Conservation (phyloP, 2,888 invertebrate species). For the Limnephilus rhombicus region DNA sequence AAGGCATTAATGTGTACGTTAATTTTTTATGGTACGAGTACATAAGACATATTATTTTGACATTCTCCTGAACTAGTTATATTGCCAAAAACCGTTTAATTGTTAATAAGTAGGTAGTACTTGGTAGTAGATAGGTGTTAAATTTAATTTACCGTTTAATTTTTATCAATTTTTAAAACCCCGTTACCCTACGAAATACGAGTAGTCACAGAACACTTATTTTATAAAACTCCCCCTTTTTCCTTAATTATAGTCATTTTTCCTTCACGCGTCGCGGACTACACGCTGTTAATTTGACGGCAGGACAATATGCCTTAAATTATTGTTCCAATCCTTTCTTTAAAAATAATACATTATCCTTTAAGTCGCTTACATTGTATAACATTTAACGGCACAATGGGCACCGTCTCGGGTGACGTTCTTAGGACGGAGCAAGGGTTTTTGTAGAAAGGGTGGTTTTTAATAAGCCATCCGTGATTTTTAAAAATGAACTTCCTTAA, state of each 20-base stretch:
- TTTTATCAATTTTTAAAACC: not conserved
- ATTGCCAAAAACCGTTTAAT: not conserved
- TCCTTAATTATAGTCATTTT: conserved; percentile 59
- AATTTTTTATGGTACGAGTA: too few species aligned
- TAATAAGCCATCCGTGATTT: not conserved
- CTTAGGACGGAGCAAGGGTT: not conserved
- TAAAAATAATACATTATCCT: conserved; percentile 16
- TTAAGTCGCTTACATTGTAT: conserved; percentile 50
- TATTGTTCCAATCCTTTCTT: conserved; percentile 31
- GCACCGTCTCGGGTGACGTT: conserved; percentile 39
- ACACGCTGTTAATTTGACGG: conserved; percentile 48
- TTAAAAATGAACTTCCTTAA: not conserved
- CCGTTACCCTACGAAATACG: conserved; percentile 2
- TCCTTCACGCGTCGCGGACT: conserved; percentile 42
- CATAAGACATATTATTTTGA: not conserved
- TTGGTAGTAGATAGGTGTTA: too few species aligned
- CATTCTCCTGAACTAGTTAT: not conserved
- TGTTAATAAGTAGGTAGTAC: too few species aligned
- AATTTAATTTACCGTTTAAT: not conserved
- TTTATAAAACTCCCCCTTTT: not conserved
- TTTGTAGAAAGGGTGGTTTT: not conserved
- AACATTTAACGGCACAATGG: conserved; percentile 51
- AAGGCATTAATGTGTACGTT: too few species aligned
- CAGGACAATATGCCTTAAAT: conserved; percentile 31
- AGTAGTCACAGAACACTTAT: not conserved